Conservation (phyloP, 1,140 invertebrate species). For the Elysia chlorotica region DNA sequence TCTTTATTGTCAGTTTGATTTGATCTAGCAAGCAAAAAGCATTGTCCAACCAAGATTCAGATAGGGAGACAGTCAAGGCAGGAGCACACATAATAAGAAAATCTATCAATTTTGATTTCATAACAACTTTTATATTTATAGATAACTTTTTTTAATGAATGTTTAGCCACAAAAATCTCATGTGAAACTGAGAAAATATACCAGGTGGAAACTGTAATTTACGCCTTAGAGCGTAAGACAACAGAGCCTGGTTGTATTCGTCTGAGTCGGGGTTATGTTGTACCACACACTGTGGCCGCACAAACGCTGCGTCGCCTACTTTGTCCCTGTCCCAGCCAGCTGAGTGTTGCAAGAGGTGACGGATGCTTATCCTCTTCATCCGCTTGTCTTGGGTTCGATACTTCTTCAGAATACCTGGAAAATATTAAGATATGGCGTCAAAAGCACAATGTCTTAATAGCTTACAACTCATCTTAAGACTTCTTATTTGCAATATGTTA, state of each 20-base stretch:
- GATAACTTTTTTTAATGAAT: too few relatives aligned
- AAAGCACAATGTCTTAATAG: background rate
- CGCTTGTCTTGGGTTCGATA: constrained; percentile 35
- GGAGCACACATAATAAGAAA: too few relatives aligned
- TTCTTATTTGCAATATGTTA: background rate
- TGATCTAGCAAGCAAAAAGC: too few relatives aligned
- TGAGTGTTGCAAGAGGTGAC: constrained; percentile 49
- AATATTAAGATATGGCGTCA: background rate
- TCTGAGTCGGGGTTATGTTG: constrained; percentile 13
- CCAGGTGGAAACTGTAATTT: constrained; percentile 50
- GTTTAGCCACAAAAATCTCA: too few relatives aligned
- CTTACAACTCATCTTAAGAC: background rate
- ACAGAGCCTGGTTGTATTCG: constrained; percentile 27
- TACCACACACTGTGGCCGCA: background rate
- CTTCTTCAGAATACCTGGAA: constrained; percentile 28
- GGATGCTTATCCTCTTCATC: constrained; percentile 38
- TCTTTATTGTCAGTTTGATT: too few relatives aligned
- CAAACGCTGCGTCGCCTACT: constrained; percentile 44
- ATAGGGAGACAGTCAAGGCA: too few relatives aligned
- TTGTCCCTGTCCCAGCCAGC: constrained; percentile 50
- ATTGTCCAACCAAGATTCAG: too few relatives aligned
- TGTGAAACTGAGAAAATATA: too few relatives aligned
- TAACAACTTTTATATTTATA: too few relatives aligned
- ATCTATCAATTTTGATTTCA: too few relatives aligned
- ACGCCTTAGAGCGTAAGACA: constrained; percentile 40